Percentiles rank a stretch among this genome's conserved stretches.
Evolutionary conservation across 2,797 vertebrate species (phyloP).

Genomic region (Anabacerthia variegaticeps): DNA sequence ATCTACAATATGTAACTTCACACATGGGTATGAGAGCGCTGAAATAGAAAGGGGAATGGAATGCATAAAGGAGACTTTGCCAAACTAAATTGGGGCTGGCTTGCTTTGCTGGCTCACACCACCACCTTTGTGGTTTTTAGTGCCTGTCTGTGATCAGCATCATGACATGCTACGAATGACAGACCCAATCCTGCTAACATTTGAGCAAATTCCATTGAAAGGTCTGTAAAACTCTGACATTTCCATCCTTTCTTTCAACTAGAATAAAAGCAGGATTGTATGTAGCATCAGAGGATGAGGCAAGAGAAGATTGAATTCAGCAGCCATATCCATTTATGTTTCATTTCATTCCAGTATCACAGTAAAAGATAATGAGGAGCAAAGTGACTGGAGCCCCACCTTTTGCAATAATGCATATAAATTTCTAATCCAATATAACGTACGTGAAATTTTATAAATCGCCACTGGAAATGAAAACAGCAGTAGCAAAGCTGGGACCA

Average conservation of each 20-base stretch:
- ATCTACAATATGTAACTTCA: background rate
- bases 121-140: background rate
- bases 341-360: background rate
- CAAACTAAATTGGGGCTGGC: background rate
- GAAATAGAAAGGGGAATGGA: conserved; percentile 22
- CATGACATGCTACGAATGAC: background rate
- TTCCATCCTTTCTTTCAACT: background rate
- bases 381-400: background rate
- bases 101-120: background rate
- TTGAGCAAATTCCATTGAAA: background rate
- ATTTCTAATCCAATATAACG: background rate
- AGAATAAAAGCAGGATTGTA: background rate
- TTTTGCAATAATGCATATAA: background rate
- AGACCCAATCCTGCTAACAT: background rate
- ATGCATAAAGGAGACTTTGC: background rate
- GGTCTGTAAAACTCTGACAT: background rate
- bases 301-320: background rate
- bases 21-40: background rate
- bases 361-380: background rate
- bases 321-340: background rate
- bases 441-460: background rate
- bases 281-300: background rate
- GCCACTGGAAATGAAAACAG: background rate
- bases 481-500: background rate
- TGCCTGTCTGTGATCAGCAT: background rate